These are phyloP conservation scores for Morus bassanus DNA, from an alignment of 2,797 vertebrate genomes.

Conservation along the genomic window DNA sequence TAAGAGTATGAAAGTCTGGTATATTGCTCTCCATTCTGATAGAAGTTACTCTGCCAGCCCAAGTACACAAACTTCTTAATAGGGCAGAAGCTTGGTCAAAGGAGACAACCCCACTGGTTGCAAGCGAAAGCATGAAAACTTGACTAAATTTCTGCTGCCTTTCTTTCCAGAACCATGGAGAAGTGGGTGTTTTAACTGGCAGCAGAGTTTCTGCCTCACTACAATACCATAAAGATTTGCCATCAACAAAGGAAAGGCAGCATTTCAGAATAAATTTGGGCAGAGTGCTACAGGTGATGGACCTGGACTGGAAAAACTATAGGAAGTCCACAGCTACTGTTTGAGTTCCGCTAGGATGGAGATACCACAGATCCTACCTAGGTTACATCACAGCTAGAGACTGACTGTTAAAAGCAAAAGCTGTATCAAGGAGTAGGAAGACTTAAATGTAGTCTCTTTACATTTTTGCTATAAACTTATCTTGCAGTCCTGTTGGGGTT, in stretches of 20 bases:
- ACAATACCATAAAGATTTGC: not conserved
- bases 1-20: not conserved
- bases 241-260: not conserved
- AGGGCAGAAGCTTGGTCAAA: not conserved
- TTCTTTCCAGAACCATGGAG: not conserved
- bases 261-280: not conserved
- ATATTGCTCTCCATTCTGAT: not conserved
- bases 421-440: not conserved
- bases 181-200: not conserved
- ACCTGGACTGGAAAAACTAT: not conserved
- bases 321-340: not conserved
- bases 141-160: not conserved
- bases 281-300: not conserved
- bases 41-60: not conserved
- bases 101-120: not conserved
- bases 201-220: not conserved
- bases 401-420: not conserved
- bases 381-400: not conserved
- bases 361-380: not conserved
- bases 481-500: not conserved
- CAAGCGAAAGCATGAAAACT: not conserved
- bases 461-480: not conserved
- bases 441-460: not conserved
- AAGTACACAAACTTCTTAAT: not conserved
- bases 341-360: fast-evolving